Base-by-base conservation (phyloP, 2,888 invertebrate species). In the Gnatocerus cornutus region DNA sequence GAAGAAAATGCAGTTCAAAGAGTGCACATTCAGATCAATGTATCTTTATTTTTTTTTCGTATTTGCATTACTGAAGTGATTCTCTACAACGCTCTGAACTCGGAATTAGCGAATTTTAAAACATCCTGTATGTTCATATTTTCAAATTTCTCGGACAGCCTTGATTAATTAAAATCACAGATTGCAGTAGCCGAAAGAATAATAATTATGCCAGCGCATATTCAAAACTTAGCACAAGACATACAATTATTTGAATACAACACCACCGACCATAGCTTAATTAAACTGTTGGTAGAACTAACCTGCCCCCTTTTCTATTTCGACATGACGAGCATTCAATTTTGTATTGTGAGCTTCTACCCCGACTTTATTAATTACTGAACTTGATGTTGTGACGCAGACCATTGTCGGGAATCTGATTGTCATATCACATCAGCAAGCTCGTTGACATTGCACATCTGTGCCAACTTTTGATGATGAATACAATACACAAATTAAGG, bases 311-410 rank as follows among this genome's bases (percentile, higher is more conserved):
- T 69, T 69, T 64, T 52, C 58, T 56, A 64, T 64, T 64, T 64
- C 53, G 9, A 53, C 64, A 69, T 59, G 59, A 69, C 64, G 69
- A 64, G 58, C 59, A 59, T 64, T 68, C 68, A 68, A 16, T 46
- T 62, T 46, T 65, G 69, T 69, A 70, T 66, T 70, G 65, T 66
- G 48, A 41, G 61, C 48, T 50, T 43, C 76, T 73, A 73, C 77
- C 74, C 76, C 80, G 80, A 81, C 80, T 83, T 83, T 83, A 83
- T 83, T 84, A 84, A 84, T 84, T 84, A 84, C 83, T 74, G 77
- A 82, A 83, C 82, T 82, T 79, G 80, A 81, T 83, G 83, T 83
- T 83, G 82, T 83, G 83, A 84, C 82, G 80, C 76, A 73, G 77
- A 75, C 82, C 79, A 83, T 84, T 84, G 84, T 84, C 75, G 76